Percentiles rank a stretch among this genome's conserved stretches.
Evolutionary conservation across 2,797 vertebrate genomes (phyloP).

Genomic region (Garrulus glandarius): DNA sequence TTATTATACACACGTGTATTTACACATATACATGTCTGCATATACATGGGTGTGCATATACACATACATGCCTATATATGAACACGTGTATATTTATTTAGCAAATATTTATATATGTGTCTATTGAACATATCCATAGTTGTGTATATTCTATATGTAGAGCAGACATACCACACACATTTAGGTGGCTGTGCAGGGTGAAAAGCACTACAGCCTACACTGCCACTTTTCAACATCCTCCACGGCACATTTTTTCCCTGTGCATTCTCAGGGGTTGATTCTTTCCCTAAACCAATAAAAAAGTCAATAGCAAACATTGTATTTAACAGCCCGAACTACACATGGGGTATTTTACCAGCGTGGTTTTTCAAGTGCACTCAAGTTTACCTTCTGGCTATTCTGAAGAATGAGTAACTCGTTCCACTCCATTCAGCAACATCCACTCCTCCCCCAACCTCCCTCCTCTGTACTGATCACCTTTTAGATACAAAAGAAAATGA

Average conservation of each 20-base stretch:
- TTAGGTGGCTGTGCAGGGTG: not conserved
- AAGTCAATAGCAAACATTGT: not conserved
- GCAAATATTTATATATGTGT: not conserved
- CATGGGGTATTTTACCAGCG: not conserved
- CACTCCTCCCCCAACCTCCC: not conserved
- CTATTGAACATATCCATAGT: not conserved
- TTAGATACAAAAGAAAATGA: not conserved
- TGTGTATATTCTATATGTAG: not conserved
- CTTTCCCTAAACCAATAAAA: not conserved
- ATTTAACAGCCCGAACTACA: not conserved
- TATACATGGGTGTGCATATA: accelerated
- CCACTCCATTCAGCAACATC: not conserved
- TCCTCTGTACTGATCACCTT: not conserved
- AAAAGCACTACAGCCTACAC: not conserved
- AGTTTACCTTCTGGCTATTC: constrained; percentile 29
- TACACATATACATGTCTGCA: not conserved
- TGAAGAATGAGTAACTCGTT: constrained; percentile 11
- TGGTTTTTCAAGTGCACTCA: not conserved
- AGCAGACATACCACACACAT: not conserved
- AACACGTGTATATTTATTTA: not conserved
- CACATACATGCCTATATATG: not conserved
- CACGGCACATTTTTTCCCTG: not conserved
- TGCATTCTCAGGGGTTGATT: not conserved
- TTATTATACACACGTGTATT: accelerated
- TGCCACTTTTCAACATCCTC: not conserved